Evolutionary conservation across 2,888 invertebrate species (phyloP), one percentile per base, ranked within the genome.

Genomic region (Pseudoips prasinana): DNA sequence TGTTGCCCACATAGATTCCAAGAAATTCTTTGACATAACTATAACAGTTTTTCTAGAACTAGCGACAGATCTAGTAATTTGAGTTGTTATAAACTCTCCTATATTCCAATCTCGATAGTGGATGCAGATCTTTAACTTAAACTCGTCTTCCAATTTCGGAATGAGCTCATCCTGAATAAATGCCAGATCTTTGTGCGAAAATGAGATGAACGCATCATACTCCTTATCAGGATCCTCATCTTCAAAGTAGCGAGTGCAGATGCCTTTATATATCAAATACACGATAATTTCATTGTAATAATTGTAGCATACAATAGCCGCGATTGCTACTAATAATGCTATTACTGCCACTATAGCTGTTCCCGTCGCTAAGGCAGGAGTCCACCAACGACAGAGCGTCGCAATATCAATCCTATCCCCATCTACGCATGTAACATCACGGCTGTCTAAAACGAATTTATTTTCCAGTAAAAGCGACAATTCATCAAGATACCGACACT

Each of bases 1-100:
- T 93, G 0, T 92, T 83, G 71, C 93, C 91, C 29, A 92, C 87
- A 8, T 93, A 91, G 17, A 73, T 0, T 37, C 33, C 0, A 69
- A 14, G 34, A 67, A 75, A 7, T 36, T 41, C 2, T 33, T 33
- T 0, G 75, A 66, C 0, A 69, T 10, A 1, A 75, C 29, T 6
- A 50, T 39, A 0, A 50, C n/a, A 0, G 53, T 50, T 26, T 31
- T 35, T 0, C 47, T 7, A 3, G 52, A 42, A 4, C 30, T 32
- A 9, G 42, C 34, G 0, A 50, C 53, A 0, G 49, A 49, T 4
- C 28, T 17, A 2, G 32, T 28, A 0, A 49, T 49, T 2, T 49
- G 49, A 0, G 47, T 35, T 0, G 47, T 38, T 0, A 50, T 52
- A 0, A 42, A 22, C 5, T 50, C 49, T 0, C 53, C 49, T 0